Conservation (phyloP, 2,888 invertebrate genomes). For the Cheilosia impressa region DNA sequence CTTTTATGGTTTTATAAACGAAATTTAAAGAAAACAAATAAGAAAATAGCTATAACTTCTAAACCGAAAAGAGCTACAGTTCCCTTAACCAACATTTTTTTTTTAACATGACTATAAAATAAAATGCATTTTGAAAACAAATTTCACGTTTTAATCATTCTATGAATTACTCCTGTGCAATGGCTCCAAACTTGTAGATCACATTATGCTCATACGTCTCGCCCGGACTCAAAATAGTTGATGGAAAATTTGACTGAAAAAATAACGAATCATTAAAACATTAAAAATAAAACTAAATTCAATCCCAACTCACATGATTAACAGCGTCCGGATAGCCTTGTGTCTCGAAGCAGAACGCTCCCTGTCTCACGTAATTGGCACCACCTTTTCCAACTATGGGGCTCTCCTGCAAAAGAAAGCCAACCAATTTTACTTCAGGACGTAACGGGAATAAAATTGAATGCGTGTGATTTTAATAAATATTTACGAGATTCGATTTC, state of each 20-base stretch:
- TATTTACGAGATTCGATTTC: slow-evolving; percentile 37
- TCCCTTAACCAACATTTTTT: too few relatives aligned
- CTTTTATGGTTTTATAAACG: too few relatives aligned
- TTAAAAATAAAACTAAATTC: not conserved
- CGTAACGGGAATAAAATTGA: slow-evolving; percentile 18
- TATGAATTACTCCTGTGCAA: not conserved
- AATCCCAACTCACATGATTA: slow-evolving; percentile 87
- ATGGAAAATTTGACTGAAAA: slow-evolving; percentile 89
- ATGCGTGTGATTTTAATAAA: slow-evolving; percentile 22
- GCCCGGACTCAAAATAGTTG: slow-evolving; percentile 89
- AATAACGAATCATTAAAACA: slow-evolving; percentile 3
- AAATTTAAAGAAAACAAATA: too few relatives aligned
- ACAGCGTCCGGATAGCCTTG: slow-evolving; percentile 96
- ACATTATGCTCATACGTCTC: slow-evolving; percentile 89
- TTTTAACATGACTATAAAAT: too few relatives aligned
- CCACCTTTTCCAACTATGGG: slow-evolving; percentile 89
- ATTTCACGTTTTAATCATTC: not conserved
- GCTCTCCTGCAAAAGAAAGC: slow-evolving; percentile 64
- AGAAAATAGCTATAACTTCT: too few relatives aligned
- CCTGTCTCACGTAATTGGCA: slow-evolving; percentile 89
- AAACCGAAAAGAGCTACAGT: too few relatives aligned
- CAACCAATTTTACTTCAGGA: not conserved
- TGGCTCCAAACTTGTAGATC: slow-evolving; percentile 89
- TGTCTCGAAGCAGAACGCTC: slow-evolving; percentile 94
- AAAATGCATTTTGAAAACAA: too few relatives aligned